A percentile compares a stretch with the other conserved stretches of the same genome.
Conservation (phyloP, 35 echinoderm and acorn worm genomes). For the Eucidaris tribuloides region DNA sequence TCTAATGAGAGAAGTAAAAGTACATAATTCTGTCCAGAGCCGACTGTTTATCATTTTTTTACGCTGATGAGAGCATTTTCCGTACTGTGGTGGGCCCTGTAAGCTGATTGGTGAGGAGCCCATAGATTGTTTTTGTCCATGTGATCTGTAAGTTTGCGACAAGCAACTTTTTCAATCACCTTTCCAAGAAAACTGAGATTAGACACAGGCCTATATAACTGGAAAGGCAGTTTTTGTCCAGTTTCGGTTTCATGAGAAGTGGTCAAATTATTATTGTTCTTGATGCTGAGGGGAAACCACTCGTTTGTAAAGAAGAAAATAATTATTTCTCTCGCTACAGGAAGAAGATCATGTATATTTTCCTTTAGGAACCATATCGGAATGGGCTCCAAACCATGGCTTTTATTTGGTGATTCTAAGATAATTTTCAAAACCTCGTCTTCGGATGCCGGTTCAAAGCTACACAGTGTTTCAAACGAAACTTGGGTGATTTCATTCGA, state of each 20-base stretch:
- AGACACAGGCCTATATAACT: constrained; percentile 33
- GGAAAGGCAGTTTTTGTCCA: constrained; percentile 20
- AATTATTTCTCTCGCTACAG: constrained; percentile 24
- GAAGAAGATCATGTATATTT: constrained; percentile 1
- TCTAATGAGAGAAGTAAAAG: constrained; percentile 45
- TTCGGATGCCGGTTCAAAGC: neutral
- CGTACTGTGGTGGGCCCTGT: constrained; percentile 40
- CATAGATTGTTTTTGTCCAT: constrained; percentile 20
- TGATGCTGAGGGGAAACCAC: constrained; percentile 8
- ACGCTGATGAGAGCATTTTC: constrained; percentile 55
- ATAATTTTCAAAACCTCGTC: constrained; percentile 28
- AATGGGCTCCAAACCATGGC: constrained; percentile 23
- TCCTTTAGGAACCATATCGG: constrained; percentile 15
- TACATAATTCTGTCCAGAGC: constrained; percentile 33
- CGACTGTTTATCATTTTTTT: constrained; percentile 46
- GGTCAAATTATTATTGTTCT: neutral
- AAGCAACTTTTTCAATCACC: constrained; percentile 44
- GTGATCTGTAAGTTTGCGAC: neutral
- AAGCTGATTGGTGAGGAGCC: constrained; percentile 35
- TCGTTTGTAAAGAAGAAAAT: neutral
- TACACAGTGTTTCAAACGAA: neutral
- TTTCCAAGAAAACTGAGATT: constrained; percentile 37
- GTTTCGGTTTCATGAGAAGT: constrained; percentile 16
- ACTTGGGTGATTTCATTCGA: neutral
- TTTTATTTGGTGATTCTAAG: neutral